phyloP scores from a whole-genome alignment of 2,113 vertebrate genomes.

The Dromiciops gliroides region DNA sequence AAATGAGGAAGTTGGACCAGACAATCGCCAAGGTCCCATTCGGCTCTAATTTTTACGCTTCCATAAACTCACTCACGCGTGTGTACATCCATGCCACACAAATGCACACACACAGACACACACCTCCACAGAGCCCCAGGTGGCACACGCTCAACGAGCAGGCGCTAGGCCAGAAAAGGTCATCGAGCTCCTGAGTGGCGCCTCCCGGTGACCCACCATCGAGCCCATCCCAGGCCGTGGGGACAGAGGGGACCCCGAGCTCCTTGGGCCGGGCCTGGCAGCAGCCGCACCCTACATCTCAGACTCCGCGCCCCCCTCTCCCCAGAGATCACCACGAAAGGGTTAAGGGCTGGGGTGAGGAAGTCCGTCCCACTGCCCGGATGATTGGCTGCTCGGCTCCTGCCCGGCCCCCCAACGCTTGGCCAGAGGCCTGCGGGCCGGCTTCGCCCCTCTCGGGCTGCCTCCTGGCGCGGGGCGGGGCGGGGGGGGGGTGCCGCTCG shows the following conservation, averaged over 20 bases:
- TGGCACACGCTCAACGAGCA: neutral
- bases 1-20: neutral
- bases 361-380: neutral
- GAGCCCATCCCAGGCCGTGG: neutral
- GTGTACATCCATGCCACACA: neutral
- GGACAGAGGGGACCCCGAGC: no score
- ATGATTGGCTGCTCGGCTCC: neutral
- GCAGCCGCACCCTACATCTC: neutral
- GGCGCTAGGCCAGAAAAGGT: neutral
- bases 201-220: neutral
- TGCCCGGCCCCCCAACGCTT: neutral
- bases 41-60: neutral
- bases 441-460: neutral
- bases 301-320: neutral
- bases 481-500: neutral
- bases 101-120: neutral
- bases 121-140: neutral
- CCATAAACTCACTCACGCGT: neutral
- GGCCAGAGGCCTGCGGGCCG: neutral
- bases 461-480: no score
- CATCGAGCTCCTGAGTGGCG: neutral
- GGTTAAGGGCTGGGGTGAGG: neutral
- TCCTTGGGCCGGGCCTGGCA: neutral
- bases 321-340: neutral
- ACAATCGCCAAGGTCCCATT: neutral